Evolutionary conservation across 2,888 invertebrate species (phyloP).

Genomic region (Dolichopus griseipennis): DNA sequence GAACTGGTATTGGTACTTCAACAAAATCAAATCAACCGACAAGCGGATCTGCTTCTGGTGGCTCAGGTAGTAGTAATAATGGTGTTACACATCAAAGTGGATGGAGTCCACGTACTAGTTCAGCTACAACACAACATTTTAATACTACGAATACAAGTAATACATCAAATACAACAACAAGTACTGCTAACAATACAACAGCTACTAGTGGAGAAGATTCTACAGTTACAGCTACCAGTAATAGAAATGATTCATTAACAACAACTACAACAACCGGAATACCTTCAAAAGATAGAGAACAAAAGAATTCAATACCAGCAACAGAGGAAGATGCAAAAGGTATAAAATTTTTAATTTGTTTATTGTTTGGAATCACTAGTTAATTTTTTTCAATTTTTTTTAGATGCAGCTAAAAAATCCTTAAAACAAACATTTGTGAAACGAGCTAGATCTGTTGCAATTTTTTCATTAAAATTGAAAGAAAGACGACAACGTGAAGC

Average conservation of each 20-base stretch:
- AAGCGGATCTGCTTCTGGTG: slow-evolving; percentile 32
- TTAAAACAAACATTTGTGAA: slow-evolving; percentile 71
- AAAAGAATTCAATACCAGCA: slow-evolving; percentile 18
- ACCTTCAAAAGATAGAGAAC: slow-evolving; percentile 17
- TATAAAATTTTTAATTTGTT: slow-evolving; percentile 30
- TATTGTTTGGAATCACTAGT: slow-evolving; percentile 5
- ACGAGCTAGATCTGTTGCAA: slow-evolving; percentile 74
- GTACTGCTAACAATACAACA: slow-evolving; percentile 13
- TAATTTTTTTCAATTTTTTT: too few relatives aligned
- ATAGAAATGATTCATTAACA: background rate
- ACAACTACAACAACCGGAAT: slow-evolving; percentile 12
- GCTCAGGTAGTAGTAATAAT: slow-evolving; percentile 26
- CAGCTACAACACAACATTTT: background rate
- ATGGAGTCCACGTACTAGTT: background rate
- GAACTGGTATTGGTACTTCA: slow-evolving; percentile 14
- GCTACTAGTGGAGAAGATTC: background rate
- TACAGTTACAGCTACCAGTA: background rate
- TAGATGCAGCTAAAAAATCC: slow-evolving; percentile 53
- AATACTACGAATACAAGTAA: background rate
- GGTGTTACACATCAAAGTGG: slow-evolving; percentile 23
- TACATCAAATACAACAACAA: too few relatives aligned
- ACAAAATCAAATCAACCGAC: slow-evolving; percentile 28
- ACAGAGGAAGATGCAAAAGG: slow-evolving; percentile 54
- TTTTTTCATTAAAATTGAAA: slow-evolving; percentile 72
- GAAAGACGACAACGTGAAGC: slow-evolving; percentile 72